Evolutionary conservation across 2,797 vertebrate species (phyloP).

Genomic region (Aldrovandia affinis): DNA sequence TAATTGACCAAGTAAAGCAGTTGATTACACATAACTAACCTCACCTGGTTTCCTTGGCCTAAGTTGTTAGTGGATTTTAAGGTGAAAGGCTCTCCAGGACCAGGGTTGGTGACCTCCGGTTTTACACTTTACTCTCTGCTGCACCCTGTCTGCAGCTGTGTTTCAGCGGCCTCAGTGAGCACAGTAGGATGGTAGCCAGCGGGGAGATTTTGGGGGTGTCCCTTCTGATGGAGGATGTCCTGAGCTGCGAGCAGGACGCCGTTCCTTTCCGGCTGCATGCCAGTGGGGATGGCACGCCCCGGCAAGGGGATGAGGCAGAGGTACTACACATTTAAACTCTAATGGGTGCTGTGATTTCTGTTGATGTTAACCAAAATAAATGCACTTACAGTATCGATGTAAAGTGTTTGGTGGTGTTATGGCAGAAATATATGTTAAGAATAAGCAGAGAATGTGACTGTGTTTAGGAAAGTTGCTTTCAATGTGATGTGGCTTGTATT

Average conservation of each 20-base stretch:
- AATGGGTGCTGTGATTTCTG: neutral
- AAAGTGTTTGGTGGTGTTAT: neutral
- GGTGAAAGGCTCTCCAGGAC: neutral
- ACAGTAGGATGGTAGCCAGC: slow-evolving; percentile 62
- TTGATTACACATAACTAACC: neutral
- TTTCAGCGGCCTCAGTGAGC: slow-evolving; percentile 67
- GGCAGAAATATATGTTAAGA: neutral
- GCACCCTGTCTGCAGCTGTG: slow-evolving; percentile 66
- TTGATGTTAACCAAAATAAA: neutral
- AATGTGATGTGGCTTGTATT: neutral
- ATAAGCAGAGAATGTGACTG: neutral
- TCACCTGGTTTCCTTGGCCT: neutral
- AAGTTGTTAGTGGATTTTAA: neutral
- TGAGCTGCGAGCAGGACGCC: slow-evolving; percentile 51
- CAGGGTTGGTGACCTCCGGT: neutral
- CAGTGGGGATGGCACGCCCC: slow-evolving; percentile 38
- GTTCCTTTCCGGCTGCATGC: slow-evolving; percentile 56
- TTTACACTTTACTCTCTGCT: neutral
- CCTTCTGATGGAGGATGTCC: slow-evolving; percentile 71
- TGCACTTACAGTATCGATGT: neutral
- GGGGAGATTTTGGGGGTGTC: slow-evolving; percentile 68
- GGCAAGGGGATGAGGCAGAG: slow-evolving; percentile 45
- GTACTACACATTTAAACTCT: slow-evolving; percentile 31
- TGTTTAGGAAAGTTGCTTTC: neutral
- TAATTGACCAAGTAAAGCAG: neutral